Evolutionary conservation across 2,888 invertebrate genomes (phyloP).

Genomic region (Brachyptera putata): DNA sequence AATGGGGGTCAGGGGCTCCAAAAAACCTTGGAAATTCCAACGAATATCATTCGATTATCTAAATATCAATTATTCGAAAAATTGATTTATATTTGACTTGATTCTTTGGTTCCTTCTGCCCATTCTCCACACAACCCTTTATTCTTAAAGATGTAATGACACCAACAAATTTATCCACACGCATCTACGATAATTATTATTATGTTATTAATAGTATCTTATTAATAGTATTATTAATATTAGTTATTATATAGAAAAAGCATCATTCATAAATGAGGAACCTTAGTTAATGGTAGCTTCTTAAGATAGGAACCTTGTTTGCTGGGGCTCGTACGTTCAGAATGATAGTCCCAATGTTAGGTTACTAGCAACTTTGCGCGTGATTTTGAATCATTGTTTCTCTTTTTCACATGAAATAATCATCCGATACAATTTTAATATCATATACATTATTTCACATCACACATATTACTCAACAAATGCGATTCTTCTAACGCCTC

Average conservation of each 20-base stretch:
- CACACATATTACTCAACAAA: neutral
- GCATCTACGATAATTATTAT: conserved; percentile 35
- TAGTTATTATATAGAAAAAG: conserved; percentile 41
- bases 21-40: neutral
- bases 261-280: conserved; percentile 43
- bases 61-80: no score
- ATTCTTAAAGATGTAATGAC: conserved; percentile 34
- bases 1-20: conserved; percentile 22
- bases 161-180: conserved; percentile 36
- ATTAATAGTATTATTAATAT: conserved; percentile 31
- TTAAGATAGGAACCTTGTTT: conserved; percentile 46
- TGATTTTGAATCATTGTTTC: no score
- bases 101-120: conserved; percentile 24
- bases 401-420: no score
- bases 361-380: neutral
- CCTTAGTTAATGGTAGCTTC: conserved; percentile 45
- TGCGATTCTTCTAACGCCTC: neutral
- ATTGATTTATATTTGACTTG: neutral
- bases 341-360: neutral
- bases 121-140: conserved; percentile 33
- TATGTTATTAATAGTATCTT: conserved; percentile 30
- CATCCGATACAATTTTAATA: no score
- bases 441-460: no score
- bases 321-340: conserved; percentile 38
- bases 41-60: neutral